Base-by-base conservation (phyloP, 1,140 invertebrate genomes). In the Cephus cinctus region DNA sequence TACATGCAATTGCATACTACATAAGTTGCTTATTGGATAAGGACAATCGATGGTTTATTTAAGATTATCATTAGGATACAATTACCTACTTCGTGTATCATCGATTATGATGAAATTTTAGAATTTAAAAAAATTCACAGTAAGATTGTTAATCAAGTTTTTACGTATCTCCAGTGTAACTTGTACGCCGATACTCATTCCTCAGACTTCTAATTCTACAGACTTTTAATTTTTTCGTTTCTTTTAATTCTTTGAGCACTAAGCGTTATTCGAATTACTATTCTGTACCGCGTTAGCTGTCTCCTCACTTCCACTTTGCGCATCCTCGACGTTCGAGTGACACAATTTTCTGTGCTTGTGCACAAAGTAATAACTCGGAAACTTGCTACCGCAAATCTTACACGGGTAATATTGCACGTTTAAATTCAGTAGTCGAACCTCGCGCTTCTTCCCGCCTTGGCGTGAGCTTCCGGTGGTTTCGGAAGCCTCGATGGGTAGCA, bases 311-410 rank as follows among this genome's bases (percentile, higher is more conserved):
- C 41, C 48, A 19, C 35, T 56, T 30, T 47, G 22, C 4, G 56
- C 54, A n/a, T 71, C 66, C 6, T 77, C 71, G 9, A 32, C 46
- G n/a, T 69, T 70, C 5, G 83, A 83, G 63, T 94, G 90, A 68
- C 89, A 92, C 52, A 89, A 63, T 73, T 92, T 92, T 18, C 89
- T 77, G 72, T 94, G 92, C 61, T 94, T 94, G 66, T 94, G 92
- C 3, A 94, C 92, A 76, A 94, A 94, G 68, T 94, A 94, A 64
- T 94, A 94, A 55, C 89, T 92, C 0, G 92, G 92, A 65, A 94
- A 94, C 75, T 93, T 94, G 64, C 83, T 89, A 16, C 92, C 91
- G 73, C 91, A 94, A 0, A 88, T 92, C 71, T 94, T 94, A 75
- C 92, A 94, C 0, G 91, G 90, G 73, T 93, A 94, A 75, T 93